Base-by-base conservation (phyloP, 2,113 vertebrate genomes). In the Collichthys lucidus region DNA sequence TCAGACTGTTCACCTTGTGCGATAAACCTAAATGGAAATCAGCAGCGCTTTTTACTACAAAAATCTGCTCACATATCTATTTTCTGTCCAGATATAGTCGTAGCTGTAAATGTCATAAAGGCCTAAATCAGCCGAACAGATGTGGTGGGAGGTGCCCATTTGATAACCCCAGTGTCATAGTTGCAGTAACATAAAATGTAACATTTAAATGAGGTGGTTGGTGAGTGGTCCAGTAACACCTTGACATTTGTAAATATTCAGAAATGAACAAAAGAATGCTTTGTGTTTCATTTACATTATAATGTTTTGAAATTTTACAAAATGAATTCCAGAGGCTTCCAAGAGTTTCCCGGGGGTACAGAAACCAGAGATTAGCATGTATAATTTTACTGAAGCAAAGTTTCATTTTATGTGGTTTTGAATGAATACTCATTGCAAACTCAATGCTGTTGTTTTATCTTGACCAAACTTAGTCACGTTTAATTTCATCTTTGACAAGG, bases 401-500 rank as follows among this genome's bases (percentile, higher is more conserved):
- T 26, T 77, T 57, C 10, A 35, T 19, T 61, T 61, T 12, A 60
- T 52, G 76, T 78, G 65, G 31, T 53, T 69, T 69, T 69, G n/a
- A 65, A 20, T 65, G 60, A 49, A 17, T 1, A 20, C 50, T 55
- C 47, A 70, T 5, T n/a, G 20, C 31, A 52, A n/a, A 11, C 20
- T 56, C 42, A 24, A 0, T 49, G 60, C 11, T 63, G 66, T 62
- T 53, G 49, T 79, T 80, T 74, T 50, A 62, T 79, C 19, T 53
- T 52, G 47, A 61, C 66, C 26, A 29, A 19, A 69, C 17, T 29
- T 53, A 17, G 46, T 62, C 35, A 22, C 20, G 52, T 52, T 62
- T 52, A 11, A 60, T 72, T 71, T 52, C 2, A 52, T 67, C 53
- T 17, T 47, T 19, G 20, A 56, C 2, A 46, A 55, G 19, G 24